phyloP scores from a whole-genome alignment of 2,113 vertebrate species.

The Abramis brama region DNA sequence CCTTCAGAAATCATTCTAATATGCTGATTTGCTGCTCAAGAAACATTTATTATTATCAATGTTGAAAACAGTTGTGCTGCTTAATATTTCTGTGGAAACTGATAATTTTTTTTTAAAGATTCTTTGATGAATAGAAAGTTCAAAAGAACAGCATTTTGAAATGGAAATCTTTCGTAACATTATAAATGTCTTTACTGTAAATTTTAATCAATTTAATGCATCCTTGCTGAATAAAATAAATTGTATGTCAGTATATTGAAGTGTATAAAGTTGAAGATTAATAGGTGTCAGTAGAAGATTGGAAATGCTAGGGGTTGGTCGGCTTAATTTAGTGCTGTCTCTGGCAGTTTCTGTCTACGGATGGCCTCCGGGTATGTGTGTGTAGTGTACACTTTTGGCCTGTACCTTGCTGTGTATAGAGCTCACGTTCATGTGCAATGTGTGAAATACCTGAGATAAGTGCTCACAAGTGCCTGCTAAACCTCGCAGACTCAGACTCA shows the following conservation, averaged over 20 bases:
- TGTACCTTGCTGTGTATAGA: constrained; percentile 26
- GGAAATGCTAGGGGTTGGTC: neutral
- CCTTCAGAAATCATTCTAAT: too few relatives aligned
- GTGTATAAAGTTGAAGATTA: neutral
- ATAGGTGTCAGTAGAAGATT: neutral
- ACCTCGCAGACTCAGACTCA: too few relatives aligned
- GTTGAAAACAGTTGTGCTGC: too few relatives aligned
- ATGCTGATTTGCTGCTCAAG: too few relatives aligned
- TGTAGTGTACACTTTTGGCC: neutral
- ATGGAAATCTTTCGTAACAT: neutral
- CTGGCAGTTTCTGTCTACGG: neutral
- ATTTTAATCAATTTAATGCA: neutral
- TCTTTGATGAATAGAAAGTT: neutral
- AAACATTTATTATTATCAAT: too few relatives aligned
- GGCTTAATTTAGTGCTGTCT: constrained; percentile 2
- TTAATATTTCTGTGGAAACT: too few relatives aligned
- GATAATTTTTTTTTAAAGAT: neutral
- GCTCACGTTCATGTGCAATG: constrained; percentile 15
- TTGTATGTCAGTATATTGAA: neutral
- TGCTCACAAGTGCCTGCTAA: neutral
- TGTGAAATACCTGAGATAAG: constrained; percentile 14
- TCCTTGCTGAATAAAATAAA: neutral
- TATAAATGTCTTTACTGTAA: neutral
- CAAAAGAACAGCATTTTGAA: neutral
- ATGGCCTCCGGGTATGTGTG: neutral